A percentile compares a stretch with the other conserved stretches of the same genome.
Conservation (phyloP, 2,797 vertebrate genomes). For the Halcyon chelicuti region DNA sequence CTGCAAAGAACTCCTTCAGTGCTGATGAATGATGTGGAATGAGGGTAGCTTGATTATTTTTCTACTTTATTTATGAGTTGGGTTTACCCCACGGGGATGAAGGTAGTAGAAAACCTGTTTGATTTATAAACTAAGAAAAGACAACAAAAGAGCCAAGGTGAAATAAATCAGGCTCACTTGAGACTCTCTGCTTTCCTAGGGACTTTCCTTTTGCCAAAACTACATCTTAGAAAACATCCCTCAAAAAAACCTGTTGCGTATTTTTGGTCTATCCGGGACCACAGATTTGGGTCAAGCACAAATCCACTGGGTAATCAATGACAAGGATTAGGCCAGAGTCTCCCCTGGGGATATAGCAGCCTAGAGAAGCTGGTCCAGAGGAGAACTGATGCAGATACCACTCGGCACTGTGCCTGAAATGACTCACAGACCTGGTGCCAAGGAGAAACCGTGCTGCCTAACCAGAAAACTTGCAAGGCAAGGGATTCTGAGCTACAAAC, state of each 20-base stretch:
- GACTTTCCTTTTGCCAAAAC: neutral
- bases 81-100: neutral
- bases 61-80: neutral
- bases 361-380: neutral
- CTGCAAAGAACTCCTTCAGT: neutral
- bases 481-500: neutral
- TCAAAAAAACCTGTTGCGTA: neutral
- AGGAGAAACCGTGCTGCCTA: neutral
- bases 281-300: neutral
- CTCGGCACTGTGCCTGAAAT: rapidly evolving
- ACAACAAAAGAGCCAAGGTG: neutral
- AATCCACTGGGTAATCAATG: neutral
- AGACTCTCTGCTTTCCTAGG: neutral
- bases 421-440: neutral
- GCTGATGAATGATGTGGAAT: neutral
- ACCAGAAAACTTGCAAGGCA: neutral
- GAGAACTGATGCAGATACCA: neutral
- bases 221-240: neutral
- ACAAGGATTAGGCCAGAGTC: neutral
- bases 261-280: neutral
- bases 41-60: conserved; percentile 1
- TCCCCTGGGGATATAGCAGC: neutral
- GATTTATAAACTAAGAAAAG: conserved; percentile 42
- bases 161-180: conserved; percentile 1
- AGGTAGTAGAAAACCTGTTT: neutral